A percentile compares a stretch with the other conserved stretches of the same genome.
Conservation (phyloP, 2,888 invertebrate genomes). For the Tetranychus piercei region DNA sequence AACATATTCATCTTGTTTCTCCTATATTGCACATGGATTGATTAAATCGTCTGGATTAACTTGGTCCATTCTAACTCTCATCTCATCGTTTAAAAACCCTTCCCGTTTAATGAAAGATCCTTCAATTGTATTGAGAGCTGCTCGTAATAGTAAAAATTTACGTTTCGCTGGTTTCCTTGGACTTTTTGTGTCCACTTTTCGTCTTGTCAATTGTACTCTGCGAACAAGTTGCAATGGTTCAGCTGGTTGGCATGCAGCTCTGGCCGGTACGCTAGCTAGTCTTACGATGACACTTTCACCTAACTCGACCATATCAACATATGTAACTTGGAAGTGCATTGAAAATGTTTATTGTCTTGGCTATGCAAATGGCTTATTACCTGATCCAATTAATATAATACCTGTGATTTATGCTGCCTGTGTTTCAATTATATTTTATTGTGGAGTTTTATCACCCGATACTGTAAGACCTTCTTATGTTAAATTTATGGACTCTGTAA, state of each 20-base stretch:
- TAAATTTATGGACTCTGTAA: constrained; percentile 25
- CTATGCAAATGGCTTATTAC: not conserved
- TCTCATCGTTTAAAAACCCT: not conserved
- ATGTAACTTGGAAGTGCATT: constrained; percentile 60
- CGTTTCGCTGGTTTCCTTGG: constrained; percentile 21
- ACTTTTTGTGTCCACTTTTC: constrained; percentile 10
- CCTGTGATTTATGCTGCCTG: not conserved
- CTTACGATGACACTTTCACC: constrained; percentile 52
- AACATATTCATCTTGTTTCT: not conserved
- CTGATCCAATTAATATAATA: not conserved
- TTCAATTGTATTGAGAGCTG: not conserved
- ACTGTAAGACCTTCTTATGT: constrained; percentile 26
- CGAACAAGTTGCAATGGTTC: constrained; percentile 37
- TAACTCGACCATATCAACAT: constrained; percentile 55
- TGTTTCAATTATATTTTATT: constrained; percentile 6
- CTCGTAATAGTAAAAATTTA: not conserved
- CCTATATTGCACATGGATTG: not conserved
- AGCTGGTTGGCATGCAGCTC: constrained; percentile 41
- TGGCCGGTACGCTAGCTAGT: constrained; percentile 52
- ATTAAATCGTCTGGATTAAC: too few species aligned
- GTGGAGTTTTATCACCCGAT: not conserved
- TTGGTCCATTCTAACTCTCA: not conserved
- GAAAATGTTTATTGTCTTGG: constrained; percentile 43
- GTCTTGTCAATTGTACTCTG: constrained; percentile 41
- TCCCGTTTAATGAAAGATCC: not conserved